phyloP scores from a whole-genome alignment of 2,797 vertebrate genomes.

The Gobio occitaniae region DNA sequence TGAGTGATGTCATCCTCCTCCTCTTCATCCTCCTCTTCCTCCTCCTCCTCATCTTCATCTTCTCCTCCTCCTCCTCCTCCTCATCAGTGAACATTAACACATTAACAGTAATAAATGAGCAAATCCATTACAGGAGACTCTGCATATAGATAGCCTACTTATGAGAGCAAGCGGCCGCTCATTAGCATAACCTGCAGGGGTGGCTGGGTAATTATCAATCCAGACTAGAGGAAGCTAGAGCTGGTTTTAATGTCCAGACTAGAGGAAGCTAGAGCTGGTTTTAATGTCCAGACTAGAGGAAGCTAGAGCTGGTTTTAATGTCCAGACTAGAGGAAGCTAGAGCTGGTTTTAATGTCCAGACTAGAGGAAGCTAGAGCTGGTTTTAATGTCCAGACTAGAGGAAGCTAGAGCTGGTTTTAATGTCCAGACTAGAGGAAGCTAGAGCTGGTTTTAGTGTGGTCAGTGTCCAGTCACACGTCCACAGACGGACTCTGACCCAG shows the following conservation, averaged over 20 bases:
- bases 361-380: conserved; percentile 31
- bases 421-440: conserved; percentile 19
- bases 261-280: conserved; percentile 34
- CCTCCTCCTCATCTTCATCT: conserved; percentile 49
- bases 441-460: conserved; percentile 41
- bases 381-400: conserved; percentile 26
- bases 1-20: conserved; percentile 67
- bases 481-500: not conserved
- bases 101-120: conserved; percentile 87
- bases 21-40: conserved; percentile 64
- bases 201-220: conserved; percentile 73
- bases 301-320: conserved; percentile 39
- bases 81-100: conserved; percentile 75
- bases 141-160: conserved; percentile 90
- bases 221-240: conserved; percentile 30
- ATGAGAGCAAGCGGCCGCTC: conserved; percentile 71
- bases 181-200: conserved; percentile 80
- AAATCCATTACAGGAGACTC: conserved; percentile 82
- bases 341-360: conserved; percentile 27
- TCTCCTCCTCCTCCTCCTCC: conserved; percentile 55
- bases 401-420: conserved; percentile 40
- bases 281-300: conserved; percentile 25
- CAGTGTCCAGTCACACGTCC: conserved; percentile 30
- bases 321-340: conserved; percentile 27
- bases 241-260: conserved; percentile 26